phyloP scores from a whole-genome alignment of 2,888 invertebrate species.

The Acholoe squamosa region DNA sequence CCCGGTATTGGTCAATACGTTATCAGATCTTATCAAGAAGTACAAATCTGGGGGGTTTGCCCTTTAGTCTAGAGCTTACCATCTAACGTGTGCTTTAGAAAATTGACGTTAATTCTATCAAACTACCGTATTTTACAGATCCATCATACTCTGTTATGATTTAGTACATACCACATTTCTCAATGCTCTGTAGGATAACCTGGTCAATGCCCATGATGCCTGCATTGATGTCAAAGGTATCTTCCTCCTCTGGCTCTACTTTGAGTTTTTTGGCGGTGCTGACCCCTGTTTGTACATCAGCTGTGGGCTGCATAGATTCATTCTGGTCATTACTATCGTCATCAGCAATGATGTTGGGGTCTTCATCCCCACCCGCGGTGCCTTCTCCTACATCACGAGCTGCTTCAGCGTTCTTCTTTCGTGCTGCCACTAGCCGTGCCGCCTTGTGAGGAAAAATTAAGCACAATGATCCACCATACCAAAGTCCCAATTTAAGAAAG shows the following conservation, averaged over 20 bases:
- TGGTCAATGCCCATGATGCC: constrained; percentile 93
- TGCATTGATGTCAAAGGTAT: constrained; percentile 73
- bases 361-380: constrained; percentile 59
- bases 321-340: constrained; percentile 84
- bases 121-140: too few relatives aligned
- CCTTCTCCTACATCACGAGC: constrained; percentile 64
- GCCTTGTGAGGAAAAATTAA: constrained; percentile 63
- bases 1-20: too few relatives aligned
- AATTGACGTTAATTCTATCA: too few relatives aligned
- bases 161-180: constrained; percentile 89
- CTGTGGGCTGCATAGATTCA: constrained; percentile 30
- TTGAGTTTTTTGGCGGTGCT: constrained; percentile 82
- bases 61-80: too few relatives aligned
- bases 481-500: too few relatives aligned
- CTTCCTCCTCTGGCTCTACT: constrained; percentile 83
- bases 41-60: too few relatives aligned
- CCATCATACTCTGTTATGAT: too few relatives aligned
- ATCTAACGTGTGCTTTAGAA: too few relatives aligned
- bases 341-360: constrained; percentile 75
- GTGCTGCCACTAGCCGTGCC: constrained; percentile 68
- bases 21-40: too few relatives aligned
- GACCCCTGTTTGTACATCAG: constrained; percentile 71
- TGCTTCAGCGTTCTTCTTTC: constrained; percentile 68
- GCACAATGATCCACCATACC: neutral
- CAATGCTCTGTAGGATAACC: constrained; percentile 95